These are phyloP conservation scores for Spheniscus humboldti DNA, from an alignment of 2,797 vertebrate genomes.

Conservation along the genomic window DNA sequence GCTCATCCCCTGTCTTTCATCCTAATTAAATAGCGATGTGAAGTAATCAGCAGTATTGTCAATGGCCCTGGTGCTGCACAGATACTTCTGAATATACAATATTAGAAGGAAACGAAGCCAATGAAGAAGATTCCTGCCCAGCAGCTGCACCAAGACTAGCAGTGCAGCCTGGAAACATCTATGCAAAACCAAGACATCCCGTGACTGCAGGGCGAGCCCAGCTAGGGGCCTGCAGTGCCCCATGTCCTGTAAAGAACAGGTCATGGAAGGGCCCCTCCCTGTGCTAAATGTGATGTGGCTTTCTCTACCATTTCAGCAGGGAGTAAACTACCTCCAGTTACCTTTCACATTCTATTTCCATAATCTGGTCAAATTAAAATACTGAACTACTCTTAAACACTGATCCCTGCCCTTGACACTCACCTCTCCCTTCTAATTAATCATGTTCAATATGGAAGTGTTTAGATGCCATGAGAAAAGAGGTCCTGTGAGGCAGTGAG, in stretches of 20 bases:
- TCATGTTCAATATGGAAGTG: background rate
- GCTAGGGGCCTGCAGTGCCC: background rate
- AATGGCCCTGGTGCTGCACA: background rate
- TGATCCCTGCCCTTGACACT: background rate
- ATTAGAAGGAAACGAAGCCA: background rate
- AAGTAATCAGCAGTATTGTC: constrained; percentile 45
- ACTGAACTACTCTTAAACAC: background rate
- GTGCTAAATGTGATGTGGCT: background rate
- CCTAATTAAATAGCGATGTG: constrained; percentile 47
- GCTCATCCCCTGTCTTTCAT: background rate
- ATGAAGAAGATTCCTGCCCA: background rate
- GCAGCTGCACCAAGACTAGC: background rate
- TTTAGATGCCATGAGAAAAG: background rate
- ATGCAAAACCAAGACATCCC: background rate
- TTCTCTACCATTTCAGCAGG: background rate
- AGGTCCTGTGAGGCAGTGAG: background rate
- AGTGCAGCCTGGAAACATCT: background rate
- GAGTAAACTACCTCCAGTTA: background rate
- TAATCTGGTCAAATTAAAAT: background rate
- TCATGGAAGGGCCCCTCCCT: background rate
- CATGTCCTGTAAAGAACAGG: background rate
- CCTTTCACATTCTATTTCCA: background rate
- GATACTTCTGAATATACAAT: background rate
- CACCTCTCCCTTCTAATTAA: background rate
- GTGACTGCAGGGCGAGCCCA: background rate